A percentile compares a stretch with the other conserved stretches of the same genome.
These are phyloP conservation scores for Ceyx erithaca DNA, from an alignment of 2,797 vertebrate genomes.

Conservation along the genomic window DNA sequence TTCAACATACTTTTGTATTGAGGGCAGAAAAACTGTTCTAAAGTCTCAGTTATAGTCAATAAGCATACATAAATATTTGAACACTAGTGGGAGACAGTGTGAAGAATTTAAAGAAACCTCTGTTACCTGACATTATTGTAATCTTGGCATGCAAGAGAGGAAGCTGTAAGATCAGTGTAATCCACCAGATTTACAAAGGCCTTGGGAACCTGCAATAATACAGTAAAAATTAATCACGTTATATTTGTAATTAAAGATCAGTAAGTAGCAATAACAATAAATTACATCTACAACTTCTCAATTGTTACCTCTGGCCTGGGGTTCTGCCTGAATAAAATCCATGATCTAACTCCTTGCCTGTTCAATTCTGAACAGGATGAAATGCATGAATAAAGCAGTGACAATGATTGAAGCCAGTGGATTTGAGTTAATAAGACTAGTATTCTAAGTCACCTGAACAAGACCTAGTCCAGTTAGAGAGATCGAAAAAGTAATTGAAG, in stretches of 20 bases:
- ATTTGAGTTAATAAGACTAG: not conserved
- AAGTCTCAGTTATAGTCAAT: not conserved
- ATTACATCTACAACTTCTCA: rapidly evolving
- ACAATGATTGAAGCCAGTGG: not conserved
- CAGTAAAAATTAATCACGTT: not conserved
- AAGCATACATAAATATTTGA: not conserved
- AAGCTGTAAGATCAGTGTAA: constrained; percentile 40
- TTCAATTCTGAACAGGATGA: not conserved
- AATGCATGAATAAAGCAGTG: not conserved
- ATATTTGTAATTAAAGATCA: not conserved
- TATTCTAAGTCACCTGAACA: not conserved
- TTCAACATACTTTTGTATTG: not conserved
- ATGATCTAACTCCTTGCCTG: not conserved
- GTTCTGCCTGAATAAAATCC: not conserved
- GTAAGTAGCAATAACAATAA: not conserved
- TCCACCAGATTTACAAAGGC: constrained; percentile 80
- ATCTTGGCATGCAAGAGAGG: not conserved
- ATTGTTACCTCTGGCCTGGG: not conserved
- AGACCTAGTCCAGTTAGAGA: not conserved
- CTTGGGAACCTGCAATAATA: constrained; percentile 76
- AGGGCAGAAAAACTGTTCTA: not conserved
- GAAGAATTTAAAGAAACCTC: not conserved
- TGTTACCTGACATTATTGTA: constrained; percentile 66
- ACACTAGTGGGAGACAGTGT: not conserved
- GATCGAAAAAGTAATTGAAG: not conserved